Percentiles rank a stretch among this genome's conserved stretches.
Evolutionary conservation across 2,113 vertebrate genomes (phyloP).

Genomic region (Sterrhoptilus dennistouni): DNA sequence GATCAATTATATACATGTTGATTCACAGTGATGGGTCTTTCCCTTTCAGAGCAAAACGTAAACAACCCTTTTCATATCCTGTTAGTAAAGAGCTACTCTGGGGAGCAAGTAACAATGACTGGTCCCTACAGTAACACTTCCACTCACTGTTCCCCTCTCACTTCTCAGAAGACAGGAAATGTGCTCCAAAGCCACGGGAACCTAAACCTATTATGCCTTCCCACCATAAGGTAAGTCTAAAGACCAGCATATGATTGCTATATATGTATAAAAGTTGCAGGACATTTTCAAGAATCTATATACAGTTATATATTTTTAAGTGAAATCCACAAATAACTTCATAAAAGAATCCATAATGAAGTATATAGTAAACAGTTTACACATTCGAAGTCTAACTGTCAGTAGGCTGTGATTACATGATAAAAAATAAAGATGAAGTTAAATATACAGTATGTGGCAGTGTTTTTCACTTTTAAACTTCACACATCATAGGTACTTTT

Average conservation of each 20-base stretch:
- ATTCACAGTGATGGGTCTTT: neutral
- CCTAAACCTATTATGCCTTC: neutral
- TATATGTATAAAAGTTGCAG: neutral
- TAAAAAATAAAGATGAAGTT: neutral
- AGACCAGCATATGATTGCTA: neutral
- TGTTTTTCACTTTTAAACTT: neutral
- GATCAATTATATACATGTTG: neutral
- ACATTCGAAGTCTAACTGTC: neutral
- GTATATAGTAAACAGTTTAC: neutral
- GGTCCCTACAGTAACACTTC: neutral
- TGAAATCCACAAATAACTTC: neutral
- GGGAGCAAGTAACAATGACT: neutral
- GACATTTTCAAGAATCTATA: neutral
- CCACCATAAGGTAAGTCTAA: neutral
- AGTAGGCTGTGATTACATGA: neutral
- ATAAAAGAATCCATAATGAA: neutral
- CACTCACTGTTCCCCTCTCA: neutral
- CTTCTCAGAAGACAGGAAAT: neutral
- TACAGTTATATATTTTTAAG: neutral
- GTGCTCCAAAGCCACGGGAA: neutral
- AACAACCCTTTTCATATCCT: neutral
- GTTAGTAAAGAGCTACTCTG: neutral
- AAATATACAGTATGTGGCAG: neutral
- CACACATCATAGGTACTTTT: neutral
- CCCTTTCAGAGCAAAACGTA: neutral